Evolutionary conservation across 2,113 vertebrate genomes (phyloP), one percentile per base, ranked within the genome.

Genomic region (Alligator mississippiensis): DNA sequence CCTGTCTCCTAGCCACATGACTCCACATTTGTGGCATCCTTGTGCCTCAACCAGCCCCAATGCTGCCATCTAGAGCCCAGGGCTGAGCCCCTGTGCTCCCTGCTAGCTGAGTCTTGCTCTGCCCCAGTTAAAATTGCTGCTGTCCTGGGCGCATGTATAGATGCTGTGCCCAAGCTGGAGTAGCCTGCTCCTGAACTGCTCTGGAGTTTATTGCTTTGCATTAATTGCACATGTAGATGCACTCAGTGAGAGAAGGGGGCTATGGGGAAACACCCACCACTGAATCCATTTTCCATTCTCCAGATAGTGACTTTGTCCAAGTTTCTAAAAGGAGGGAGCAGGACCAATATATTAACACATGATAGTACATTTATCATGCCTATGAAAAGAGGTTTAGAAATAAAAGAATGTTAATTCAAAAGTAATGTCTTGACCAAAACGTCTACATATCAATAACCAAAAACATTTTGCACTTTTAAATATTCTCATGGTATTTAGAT

Each of bases 271-370:
- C 55, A 7, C 78, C 82, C 59, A 70, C 12, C 11, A 38, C 63
- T 59, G 34, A 77, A 82, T 82, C 30, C 72, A 82, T 2, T 66
- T 96, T 77, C 57, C 72, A 82, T 2, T 66, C 96, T 77, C 57
- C 25, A 90, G 64, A 70, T 30, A 93, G 38, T 0, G 0, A 76
- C 58, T 91, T 90, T 60, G 59, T 82, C 60, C 70, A 88, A 90
- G 7, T 6, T 5, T 83, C 66, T 88, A 61, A 91, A 82, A 15
- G 22, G 47, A 27, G 18, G 72, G 5, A 83, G 14, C 1, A 58
- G 24, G 15, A 30, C 47, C 28, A 18, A 66, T 16, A 16, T 76
- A 3, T 13, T 13, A 66, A 55, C 6, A 74, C 30, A 21, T 88
- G 47, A 13, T 27, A 13, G 59, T 70, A 59, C 27, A 59, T 87